Evolutionary conservation across 2,888 invertebrate genomes (phyloP), one percentile per base, ranked within the genome.

Genomic region (Caenorhabditis panamensis): DNA sequence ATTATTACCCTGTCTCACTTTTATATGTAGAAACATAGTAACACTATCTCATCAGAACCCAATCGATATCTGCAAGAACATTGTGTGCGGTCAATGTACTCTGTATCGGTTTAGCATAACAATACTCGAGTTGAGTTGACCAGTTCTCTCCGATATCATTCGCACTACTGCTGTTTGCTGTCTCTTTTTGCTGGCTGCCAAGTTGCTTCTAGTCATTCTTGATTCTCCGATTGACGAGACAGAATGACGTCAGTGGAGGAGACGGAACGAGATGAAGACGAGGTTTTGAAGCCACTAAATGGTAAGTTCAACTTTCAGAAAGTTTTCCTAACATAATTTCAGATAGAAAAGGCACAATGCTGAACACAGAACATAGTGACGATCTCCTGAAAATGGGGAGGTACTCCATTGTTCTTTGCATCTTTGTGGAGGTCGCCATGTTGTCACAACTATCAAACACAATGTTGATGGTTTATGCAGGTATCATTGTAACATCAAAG

Each of bases 391-490:
- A 26, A 59, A 72, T 81, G 72, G 81, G 81, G 20, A 47, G 59
- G 51, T 81, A 81, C 37, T 62, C 77, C 0, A 77, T 63, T 37
- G 49, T 81, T n/a, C 36, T 77, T 2, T 81, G 81, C 24, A 36
- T 73, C 28, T 81, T 81, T 36, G 64, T 64, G 20, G 81, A 81
- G 56, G 51, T 81, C 0, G 81, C 81, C 24, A 81, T 81, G 81
- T 24, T 81, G 11, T 77, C 81, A 4, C 81, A 81, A 51, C 37
- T 81, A 0, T 76, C 77, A 0, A 81, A 81, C 28, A 81, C 81
- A 6, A 81, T 81, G 81, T 37, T 69, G 9, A 81, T 81, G 81
- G 72, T 81, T 2, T 81, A 81, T 68, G 81, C 81, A 68, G 81
- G 81, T 81, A 44, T 5, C 9, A 28, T 28, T 28, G n/a, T n/a